A percentile compares a stretch with the other conserved stretches of the same genome.
Evolutionary conservation across 2,113 vertebrate species (phyloP).

Genomic region (Crotalus viridis): DNA sequence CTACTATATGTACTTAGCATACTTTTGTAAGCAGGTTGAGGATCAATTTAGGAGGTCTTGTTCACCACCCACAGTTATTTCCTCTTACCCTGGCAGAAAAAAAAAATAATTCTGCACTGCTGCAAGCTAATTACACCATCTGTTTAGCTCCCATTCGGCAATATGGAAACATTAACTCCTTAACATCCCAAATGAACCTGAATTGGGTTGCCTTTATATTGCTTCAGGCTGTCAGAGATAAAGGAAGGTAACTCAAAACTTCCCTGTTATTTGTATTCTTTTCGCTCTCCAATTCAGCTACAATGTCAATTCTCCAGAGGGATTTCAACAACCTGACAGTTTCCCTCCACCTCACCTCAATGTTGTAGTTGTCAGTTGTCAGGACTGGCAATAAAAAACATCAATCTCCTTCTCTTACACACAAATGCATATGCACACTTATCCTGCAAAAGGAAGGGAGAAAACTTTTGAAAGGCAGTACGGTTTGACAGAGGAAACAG

Average conservation of each 20-base stretch:
- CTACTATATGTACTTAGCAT: conserved; percentile 10
- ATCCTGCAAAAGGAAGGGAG: not conserved
- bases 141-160: conserved; percentile 70
- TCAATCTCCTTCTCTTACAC: conserved; percentile 50
- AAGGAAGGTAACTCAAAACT: conserved; percentile 32
- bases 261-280: conserved; percentile 57
- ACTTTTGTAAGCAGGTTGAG: conserved; percentile 47
- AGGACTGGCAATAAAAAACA: conserved; percentile 61
- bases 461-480: conserved; percentile 18
- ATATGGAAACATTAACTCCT: conserved; percentile 72
- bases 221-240: conserved; percentile 51
- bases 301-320: conserved; percentile 46
- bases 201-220: conserved; percentile 52
- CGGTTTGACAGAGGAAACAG: not conserved
- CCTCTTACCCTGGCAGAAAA: conserved; percentile 72
- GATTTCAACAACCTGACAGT: conserved; percentile 61
- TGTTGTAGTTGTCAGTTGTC: conserved; percentile 55
- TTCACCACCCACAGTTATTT: conserved; percentile 66
- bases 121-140: conserved; percentile 77
- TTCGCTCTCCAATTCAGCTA: conserved; percentile 38
- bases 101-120: conserved; percentile 63
- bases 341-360: conserved; percentile 57
- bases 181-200: conserved; percentile 66
- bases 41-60: conserved; percentile 57
- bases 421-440: not conserved